A percentile compares a stretch with the other conserved stretches of the same genome.
Evolutionary conservation across 2,113 vertebrate genomes (phyloP).

Genomic region (Oriolus oriolus): DNA sequence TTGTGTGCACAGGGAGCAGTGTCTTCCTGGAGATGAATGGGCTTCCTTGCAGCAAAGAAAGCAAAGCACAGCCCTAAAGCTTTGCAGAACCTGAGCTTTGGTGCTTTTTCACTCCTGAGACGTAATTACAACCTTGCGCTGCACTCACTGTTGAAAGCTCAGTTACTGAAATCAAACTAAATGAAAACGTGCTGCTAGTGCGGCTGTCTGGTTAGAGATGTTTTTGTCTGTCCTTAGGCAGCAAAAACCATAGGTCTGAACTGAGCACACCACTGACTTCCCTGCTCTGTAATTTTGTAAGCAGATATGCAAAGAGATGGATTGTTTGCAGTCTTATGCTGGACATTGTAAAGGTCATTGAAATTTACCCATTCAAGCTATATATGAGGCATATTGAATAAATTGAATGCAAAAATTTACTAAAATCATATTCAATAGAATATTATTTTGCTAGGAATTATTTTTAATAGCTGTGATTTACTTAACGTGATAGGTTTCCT

Average conservation of each 20-base stretch:
- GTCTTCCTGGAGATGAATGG: background rate
- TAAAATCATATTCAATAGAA: background rate
- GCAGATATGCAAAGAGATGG: background rate
- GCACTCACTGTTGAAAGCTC: conserved; percentile 16
- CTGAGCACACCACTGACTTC: background rate
- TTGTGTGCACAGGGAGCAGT: background rate
- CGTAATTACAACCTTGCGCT: background rate
- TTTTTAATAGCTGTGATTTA: conserved; percentile 8
- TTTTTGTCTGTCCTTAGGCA: background rate
- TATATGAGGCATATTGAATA: background rate
- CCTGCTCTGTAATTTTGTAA: background rate
- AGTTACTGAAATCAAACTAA: conserved; percentile 33
- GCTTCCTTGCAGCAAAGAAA: background rate
- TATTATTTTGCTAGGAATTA: background rate
- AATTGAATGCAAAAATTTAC: background rate
- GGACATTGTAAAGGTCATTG: background rate
- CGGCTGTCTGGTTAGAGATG: conserved; percentile 6
- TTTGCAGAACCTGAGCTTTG: background rate
- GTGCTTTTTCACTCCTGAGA: conserved; percentile 16
- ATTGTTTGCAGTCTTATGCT: background rate
- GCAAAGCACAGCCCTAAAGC: background rate
- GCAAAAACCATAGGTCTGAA: background rate
- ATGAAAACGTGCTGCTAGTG: conserved; percentile 30
- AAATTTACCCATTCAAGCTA: background rate
- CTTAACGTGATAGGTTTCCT: background rate